These are phyloP conservation scores for Eupeodes corollae DNA, from an alignment of 1,140 invertebrate genomes.

Conservation along the genomic window DNA sequence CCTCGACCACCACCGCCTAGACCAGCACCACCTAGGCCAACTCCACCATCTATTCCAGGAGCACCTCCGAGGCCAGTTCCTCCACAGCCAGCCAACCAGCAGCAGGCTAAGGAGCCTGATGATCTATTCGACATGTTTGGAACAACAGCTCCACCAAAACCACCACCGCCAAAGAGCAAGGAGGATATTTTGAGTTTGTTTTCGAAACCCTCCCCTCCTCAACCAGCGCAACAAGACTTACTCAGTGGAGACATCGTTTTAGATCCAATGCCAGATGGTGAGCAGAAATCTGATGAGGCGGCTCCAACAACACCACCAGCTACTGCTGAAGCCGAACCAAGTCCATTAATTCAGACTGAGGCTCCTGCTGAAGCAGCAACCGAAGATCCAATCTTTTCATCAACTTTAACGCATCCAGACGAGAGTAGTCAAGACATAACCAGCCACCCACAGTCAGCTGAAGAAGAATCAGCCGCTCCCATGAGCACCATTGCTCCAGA, in stretches of 20 bases:
- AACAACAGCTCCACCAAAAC: slow-evolving; percentile 31
- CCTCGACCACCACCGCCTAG: slow-evolving; percentile 34
- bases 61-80: slow-evolving; percentile 21
- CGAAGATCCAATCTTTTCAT: slow-evolving; percentile 28
- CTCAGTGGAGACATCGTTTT: slow-evolving; percentile 42
- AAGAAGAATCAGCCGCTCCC: background rate
- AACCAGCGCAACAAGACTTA: slow-evolving; percentile 38
- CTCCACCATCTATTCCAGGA: slow-evolving; percentile 32
- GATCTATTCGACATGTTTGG: slow-evolving; percentile 42
- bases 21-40: slow-evolving; percentile 37
- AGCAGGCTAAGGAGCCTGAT: slow-evolving; percentile 13
- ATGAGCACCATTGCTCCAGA: slow-evolving; percentile 15
- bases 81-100: slow-evolving; percentile 4
- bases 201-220: slow-evolving; percentile 37
- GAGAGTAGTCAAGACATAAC: slow-evolving; percentile 34
- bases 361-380: slow-evolving; percentile 1
- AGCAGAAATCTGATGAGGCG: background rate
- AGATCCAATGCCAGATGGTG: background rate
- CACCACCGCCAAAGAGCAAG: slow-evolving; percentile 41
- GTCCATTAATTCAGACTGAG: background rate
- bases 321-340: background rate
- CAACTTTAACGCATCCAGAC: slow-evolving; percentile 25
- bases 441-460: slow-evolving; percentile 27
- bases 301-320: background rate
- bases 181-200: slow-evolving; percentile 56